Evolutionary conservation across 2,113 vertebrate genomes (phyloP).

Genomic region (Camarhynchus parvulus): DNA sequence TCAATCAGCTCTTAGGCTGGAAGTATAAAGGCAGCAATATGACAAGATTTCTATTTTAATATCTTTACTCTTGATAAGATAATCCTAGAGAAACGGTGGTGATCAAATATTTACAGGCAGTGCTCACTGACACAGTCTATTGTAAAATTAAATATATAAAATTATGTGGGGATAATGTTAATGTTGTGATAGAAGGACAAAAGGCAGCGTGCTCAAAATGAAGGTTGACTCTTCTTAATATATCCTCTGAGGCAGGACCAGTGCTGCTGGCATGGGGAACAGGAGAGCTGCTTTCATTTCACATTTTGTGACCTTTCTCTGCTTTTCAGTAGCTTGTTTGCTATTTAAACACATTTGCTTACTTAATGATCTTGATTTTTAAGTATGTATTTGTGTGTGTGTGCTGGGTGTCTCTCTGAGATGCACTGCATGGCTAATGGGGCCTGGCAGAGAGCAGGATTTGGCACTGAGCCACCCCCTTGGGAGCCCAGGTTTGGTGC

Average conservation of each 20-base stretch:
- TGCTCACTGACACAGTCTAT: constrained; percentile 21
- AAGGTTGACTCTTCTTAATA: constrained; percentile 39
- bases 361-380: not conserved
- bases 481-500: not conserved
- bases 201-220: not conserved
- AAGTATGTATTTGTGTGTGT: not conserved
- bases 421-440: not conserved
- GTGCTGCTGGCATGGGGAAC: accelerated
- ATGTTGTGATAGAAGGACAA: constrained; percentile 34
- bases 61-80: constrained; percentile 69
- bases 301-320: constrained; percentile 22
- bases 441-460: not conserved
- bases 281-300: constrained; percentile 8
- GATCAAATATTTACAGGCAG: constrained; percentile 63
- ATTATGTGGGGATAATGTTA: constrained; percentile 40
- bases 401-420: not conserved
- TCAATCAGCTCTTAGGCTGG: constrained; percentile 67
- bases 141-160: constrained; percentile 67
- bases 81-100: constrained; percentile 53
- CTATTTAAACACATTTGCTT: not conserved
- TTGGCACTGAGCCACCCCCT: accelerated
- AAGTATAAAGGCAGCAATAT: constrained; percentile 66
- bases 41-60: constrained; percentile 69
- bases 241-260: not conserved
- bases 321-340: not conserved